Evolutionary conservation across 2,113 vertebrate species (phyloP).

Genomic region (Promerops cafer): DNA sequence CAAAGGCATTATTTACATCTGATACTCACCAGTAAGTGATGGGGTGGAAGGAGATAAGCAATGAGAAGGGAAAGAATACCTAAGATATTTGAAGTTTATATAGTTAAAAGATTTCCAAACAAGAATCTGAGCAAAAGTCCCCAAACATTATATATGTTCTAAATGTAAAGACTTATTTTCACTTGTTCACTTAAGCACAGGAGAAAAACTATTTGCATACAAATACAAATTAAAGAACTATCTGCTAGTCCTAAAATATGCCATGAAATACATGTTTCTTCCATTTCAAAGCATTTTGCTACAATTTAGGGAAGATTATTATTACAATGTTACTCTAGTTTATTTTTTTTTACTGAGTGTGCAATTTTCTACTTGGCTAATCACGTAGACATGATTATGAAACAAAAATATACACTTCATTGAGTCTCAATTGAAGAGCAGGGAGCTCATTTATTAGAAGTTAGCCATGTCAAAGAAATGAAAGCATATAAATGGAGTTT

Average conservation of each 20-base stretch:
- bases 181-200: neutral
- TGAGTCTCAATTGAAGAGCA: neutral
- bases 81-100: neutral
- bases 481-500: neutral
- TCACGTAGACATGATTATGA: neutral
- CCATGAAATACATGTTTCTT: neutral
- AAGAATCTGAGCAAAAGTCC: neutral
- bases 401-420: neutral
- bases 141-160: neutral
- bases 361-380: conserved; percentile 30
- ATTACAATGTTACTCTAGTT: neutral
- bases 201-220: neutral
- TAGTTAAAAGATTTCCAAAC: neutral
- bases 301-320: neutral
- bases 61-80: neutral
- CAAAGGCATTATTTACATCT: neutral
- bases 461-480: neutral
- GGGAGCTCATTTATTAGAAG: neutral
- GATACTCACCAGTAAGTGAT: neutral
- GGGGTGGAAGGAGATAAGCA: neutral
- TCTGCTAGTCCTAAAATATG: neutral
- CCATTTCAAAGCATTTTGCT: neutral
- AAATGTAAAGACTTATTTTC: neutral
- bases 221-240: neutral
- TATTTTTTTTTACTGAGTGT: neutral